Percentiles rank a stretch among this genome's conserved stretches.
These are phyloP conservation scores for Listronotus oregonensis DNA, from an alignment of 1,140 invertebrate genomes.

Conservation along the genomic window DNA sequence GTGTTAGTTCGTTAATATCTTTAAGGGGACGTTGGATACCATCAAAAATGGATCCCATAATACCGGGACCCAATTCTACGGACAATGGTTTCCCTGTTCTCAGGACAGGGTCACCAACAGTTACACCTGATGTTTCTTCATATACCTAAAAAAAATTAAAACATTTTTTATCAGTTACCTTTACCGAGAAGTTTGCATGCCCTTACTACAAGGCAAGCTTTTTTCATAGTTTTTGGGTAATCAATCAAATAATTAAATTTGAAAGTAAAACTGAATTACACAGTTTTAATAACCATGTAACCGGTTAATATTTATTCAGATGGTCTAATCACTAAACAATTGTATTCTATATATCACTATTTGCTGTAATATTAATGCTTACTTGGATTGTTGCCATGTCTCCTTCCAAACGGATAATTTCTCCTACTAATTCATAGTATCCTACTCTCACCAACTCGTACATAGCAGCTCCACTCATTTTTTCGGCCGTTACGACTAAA, in stretches of 20 bases:
- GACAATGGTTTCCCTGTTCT: constrained; percentile 97
- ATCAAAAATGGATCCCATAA: constrained; percentile 99
- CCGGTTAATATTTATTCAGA: not conserved
- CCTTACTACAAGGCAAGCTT: too few species aligned
- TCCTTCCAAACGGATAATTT: constrained; percentile 98
- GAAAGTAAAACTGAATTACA: too few species aligned
- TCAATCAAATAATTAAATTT: too few species aligned
- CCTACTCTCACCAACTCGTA: constrained; percentile 99
- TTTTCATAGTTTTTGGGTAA: too few species aligned
- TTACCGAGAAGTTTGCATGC: too few species aligned
- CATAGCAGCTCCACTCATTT: constrained; percentile 99
- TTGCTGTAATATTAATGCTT: constrained; percentile 28
- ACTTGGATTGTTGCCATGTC: constrained; percentile 99
- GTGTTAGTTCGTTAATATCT: constrained; percentile 92
- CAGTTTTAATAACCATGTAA: too few species aligned
- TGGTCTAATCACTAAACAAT: not conserved
- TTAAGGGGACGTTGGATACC: constrained; percentile 98
- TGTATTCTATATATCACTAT: too few species aligned
- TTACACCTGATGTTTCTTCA: constrained; percentile 99
- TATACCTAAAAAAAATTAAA: constrained; percentile 63
- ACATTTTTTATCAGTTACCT: not conserved
- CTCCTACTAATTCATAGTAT: constrained; percentile 96
- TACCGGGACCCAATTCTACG: constrained; percentile 98
- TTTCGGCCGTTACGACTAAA: constrained; percentile 97
- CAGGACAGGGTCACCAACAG: constrained; percentile 98